Evolutionary conservation across 2,113 vertebrate genomes (phyloP).

Genomic region (Cyanistes caeruleus): DNA sequence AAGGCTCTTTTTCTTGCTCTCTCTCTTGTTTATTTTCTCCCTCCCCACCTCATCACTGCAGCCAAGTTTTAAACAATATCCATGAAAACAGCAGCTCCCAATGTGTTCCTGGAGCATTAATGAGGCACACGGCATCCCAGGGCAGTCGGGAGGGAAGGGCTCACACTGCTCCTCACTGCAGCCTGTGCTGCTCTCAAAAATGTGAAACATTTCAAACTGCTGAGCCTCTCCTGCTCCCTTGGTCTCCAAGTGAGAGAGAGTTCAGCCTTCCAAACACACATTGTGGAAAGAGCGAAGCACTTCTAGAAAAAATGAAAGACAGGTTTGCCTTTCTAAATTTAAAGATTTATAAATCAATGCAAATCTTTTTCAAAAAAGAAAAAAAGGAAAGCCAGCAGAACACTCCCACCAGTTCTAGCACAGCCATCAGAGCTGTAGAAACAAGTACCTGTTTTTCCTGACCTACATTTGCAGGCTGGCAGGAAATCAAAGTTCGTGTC

Average conservation of each 20-base stretch:
- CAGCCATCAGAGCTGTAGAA: background rate
- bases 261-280: background rate
- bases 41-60: background rate
- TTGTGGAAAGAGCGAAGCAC: background rate
- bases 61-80: slow-evolving; percentile 40
- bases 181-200: slow-evolving; percentile 6
- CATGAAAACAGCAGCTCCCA: slow-evolving; percentile 28
- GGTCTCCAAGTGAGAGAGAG: background rate
- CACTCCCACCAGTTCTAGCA: background rate
- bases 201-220: background rate
- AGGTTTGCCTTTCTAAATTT: background rate
- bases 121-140: slow-evolving; percentile 10
- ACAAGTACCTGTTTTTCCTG: slow-evolving; percentile 60
- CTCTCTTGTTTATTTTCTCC: background rate
- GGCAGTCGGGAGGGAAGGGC: background rate
- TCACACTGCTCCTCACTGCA: background rate
- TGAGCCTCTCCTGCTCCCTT: background rate
- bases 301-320: background rate
- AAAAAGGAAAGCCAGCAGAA: background rate
- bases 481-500: slow-evolving; percentile 42
- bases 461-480: slow-evolving; percentile 33
- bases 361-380: background rate
- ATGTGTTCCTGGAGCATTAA: slow-evolving; percentile 18
- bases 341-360: background rate
- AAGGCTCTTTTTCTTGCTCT: background rate